These are phyloP conservation scores for Melieria omissa DNA, from an alignment of 2,888 invertebrate species.

Conservation along the genomic window DNA sequence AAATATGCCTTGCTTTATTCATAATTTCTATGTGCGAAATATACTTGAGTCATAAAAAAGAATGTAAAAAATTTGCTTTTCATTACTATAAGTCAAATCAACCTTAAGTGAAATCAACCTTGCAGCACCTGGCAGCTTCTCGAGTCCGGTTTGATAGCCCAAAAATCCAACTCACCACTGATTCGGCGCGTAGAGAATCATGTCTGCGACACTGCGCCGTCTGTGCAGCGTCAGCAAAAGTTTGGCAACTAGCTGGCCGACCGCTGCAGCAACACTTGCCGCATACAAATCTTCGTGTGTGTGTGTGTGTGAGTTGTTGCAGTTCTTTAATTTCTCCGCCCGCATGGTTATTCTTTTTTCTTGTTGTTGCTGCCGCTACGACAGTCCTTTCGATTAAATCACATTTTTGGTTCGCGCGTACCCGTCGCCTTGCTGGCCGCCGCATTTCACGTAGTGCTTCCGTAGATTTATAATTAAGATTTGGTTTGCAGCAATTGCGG, in stretches of 20 bases:
- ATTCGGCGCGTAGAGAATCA: slow-evolving; percentile 26
- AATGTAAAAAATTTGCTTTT: too few species aligned
- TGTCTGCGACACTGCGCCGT: slow-evolving; percentile 34
- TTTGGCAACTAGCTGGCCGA: slow-evolving; percentile 62
- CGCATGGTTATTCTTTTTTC: slow-evolving; percentile 31
- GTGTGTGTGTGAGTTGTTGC: slow-evolving; percentile 43
- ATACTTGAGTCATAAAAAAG: too few species aligned
- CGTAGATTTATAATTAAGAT: slow-evolving; percentile 65
- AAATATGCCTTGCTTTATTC: too few species aligned
- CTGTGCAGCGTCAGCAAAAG: slow-evolving; percentile 62
- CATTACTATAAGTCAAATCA: too few species aligned
- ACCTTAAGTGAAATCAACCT: too few species aligned
- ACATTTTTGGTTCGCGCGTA: slow-evolving; percentile 52
- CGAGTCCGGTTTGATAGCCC: too few species aligned
- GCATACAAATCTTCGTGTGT: neutral
- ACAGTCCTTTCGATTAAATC: slow-evolving; percentile 56
- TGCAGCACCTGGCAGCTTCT: too few species aligned
- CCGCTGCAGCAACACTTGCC: slow-evolving; percentile 28
- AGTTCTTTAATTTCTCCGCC: slow-evolving; percentile 43
- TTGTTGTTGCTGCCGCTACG: neutral
- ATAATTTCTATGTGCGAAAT: too few species aligned
- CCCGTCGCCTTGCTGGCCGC: slow-evolving; percentile 14
- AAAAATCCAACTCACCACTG: too few species aligned
- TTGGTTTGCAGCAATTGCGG: slow-evolving; percentile 62
- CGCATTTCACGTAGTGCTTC: slow-evolving; percentile 55